Conservation (phyloP, 2,797 vertebrate species). For the Notamacropus eugenii region DNA sequence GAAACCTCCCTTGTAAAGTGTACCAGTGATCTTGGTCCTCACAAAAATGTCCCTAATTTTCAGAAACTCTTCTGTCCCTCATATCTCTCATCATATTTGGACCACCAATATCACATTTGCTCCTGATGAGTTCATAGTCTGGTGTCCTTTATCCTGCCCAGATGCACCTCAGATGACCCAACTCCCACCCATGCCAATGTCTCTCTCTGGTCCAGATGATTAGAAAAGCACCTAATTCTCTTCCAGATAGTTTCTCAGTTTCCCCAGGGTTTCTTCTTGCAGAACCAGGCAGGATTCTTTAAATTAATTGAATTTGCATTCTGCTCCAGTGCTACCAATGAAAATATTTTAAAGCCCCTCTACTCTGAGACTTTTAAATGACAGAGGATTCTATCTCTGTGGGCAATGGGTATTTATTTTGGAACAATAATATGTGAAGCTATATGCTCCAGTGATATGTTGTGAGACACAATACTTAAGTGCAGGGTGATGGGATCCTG, state of each 20-base stretch:
- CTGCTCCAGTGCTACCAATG: not conserved
- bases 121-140: not conserved
- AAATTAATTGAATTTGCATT: not conserved
- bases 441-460: not conserved
- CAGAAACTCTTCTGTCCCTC: not conserved
- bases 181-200: not conserved
- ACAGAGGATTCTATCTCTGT: not conserved
- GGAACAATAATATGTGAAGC: not conserved
- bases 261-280: not conserved
- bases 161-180: not conserved
- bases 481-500: not conserved
- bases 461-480: not conserved
- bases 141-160: not conserved
- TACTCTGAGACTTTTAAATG: not conserved
- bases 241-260: not conserved
- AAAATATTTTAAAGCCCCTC: not conserved
- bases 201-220: not conserved
- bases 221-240: too few species aligned
- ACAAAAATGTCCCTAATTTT: not conserved
- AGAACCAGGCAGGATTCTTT: not conserved
- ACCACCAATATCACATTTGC: not conserved
- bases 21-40: not conserved
- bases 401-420: not conserved
- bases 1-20: not conserved
- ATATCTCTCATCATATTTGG: not conserved